Evolutionary conservation across 2,113 vertebrate species (phyloP).

Genomic region (Cyanoliseus patagonus): DNA sequence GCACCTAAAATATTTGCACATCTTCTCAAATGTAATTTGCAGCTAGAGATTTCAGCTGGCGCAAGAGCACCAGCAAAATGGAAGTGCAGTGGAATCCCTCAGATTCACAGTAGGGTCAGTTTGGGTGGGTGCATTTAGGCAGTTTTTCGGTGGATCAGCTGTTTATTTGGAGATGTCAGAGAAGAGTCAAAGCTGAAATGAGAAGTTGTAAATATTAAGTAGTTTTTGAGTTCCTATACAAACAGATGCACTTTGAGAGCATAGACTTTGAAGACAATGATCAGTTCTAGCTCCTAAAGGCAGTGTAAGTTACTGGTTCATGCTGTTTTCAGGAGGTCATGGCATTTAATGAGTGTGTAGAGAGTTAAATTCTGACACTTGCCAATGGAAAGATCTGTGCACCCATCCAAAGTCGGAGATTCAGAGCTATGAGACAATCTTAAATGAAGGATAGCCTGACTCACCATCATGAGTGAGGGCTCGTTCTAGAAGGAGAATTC

Average conservation of each 20-base stretch:
- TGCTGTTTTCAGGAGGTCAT: fast-evolving
- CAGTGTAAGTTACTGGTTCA: background rate
- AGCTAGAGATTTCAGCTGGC: background rate
- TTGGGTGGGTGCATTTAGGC: background rate
- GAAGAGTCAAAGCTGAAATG: background rate
- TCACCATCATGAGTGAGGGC: conserved; percentile 47
- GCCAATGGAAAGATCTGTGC: background rate
- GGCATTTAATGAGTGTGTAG: background rate
- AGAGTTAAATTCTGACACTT: background rate
- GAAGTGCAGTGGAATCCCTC: background rate
- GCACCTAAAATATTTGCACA: conserved; percentile 19
- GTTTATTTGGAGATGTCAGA: background rate
- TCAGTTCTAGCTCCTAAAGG: background rate
- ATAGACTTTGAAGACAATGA: background rate
- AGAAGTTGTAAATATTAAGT: background rate
- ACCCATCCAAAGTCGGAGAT: background rate
- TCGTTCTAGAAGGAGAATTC: background rate
- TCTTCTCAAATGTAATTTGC: background rate
- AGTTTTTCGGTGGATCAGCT: background rate
- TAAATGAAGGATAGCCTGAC: background rate
- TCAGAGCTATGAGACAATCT: background rate
- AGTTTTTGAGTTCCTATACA: background rate
- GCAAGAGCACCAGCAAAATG: background rate
- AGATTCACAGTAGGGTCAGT: background rate
- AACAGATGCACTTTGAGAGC: background rate